Conservation (phyloP, 2,797 vertebrate genomes). For the Gallinago solitaria region DNA sequence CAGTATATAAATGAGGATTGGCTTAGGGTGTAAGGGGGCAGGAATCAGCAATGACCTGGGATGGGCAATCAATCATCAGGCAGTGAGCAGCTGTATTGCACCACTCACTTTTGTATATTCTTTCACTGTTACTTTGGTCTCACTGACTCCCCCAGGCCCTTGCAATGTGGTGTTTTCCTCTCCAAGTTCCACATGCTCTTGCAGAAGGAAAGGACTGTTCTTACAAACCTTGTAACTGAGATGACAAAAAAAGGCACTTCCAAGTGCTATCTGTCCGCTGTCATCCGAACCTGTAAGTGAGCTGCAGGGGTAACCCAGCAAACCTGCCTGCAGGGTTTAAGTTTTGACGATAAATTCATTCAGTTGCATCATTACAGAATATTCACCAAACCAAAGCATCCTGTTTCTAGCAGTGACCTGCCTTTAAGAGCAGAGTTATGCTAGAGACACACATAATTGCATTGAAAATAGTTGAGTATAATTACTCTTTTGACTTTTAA, state of each 20-base stretch:
- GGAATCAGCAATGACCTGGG: neutral
- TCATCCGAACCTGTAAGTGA: neutral
- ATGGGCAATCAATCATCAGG: neutral
- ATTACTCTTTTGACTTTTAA: constrained; percentile 1
- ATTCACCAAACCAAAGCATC: neutral
- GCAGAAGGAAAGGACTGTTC: neutral
- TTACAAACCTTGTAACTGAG: neutral
- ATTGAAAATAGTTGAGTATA: neutral
- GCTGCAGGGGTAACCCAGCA: neutral
- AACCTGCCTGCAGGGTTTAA: neutral
- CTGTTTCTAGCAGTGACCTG: neutral
- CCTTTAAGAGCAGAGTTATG: neutral
- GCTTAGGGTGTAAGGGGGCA: neutral
- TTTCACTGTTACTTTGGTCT: neutral
- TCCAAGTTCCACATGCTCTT: neutral
- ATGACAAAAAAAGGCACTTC: neutral
- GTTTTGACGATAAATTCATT: neutral
- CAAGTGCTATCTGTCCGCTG: neutral
- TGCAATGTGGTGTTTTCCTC: neutral
- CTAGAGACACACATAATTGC: neutral
- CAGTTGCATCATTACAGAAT: neutral
- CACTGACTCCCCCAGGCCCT: neutral
- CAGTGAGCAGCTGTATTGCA: neutral
- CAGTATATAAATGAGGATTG: too few species aligned
- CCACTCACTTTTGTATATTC: neutral